Evolutionary conservation across 2,888 invertebrate species (phyloP).

Genomic region (Hyppa rectilinea): DNA sequence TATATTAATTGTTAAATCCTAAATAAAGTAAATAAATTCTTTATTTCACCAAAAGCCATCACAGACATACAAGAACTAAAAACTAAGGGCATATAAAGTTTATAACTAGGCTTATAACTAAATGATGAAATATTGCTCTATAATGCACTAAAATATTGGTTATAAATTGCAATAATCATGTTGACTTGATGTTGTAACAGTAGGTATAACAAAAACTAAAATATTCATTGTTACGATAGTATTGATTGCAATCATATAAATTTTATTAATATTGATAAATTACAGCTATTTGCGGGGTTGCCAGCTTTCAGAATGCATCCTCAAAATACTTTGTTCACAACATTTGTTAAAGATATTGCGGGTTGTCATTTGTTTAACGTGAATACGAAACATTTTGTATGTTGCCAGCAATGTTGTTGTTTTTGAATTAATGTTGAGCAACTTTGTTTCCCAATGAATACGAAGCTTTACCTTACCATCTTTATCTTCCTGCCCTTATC

Average conservation of each 20-base stretch:
- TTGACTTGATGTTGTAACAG: not conserved
- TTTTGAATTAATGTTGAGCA: not conserved
- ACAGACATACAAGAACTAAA: too few relatives aligned
- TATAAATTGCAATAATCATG: not conserved
- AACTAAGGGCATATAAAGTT: too few relatives aligned
- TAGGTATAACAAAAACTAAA: not conserved
- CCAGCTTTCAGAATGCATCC: not conserved
- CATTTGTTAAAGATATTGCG: too few relatives aligned
- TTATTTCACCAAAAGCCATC: too few relatives aligned
- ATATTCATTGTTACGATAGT: too few relatives aligned
- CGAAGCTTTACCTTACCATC: not conserved
- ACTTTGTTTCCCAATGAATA: constrained; percentile 3
- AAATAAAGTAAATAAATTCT: too few relatives aligned
- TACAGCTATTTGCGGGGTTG: not conserved
- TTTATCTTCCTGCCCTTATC: too few relatives aligned
- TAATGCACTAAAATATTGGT: too few relatives aligned
- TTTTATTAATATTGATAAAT: not conserved
- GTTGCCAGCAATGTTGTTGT: not conserved
- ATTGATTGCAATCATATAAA: too few relatives aligned
- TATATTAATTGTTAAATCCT: too few relatives aligned
- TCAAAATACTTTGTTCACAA: not conserved
- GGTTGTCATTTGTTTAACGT: not conserved
- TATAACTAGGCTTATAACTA: too few relatives aligned
- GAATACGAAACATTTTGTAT: not conserved
- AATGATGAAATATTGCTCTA: not conserved